A percentile compares a stretch with the other conserved stretches of the same genome.
phyloP scores from a whole-genome alignment of 2,888 invertebrate species.

The Acronicta alni region DNA sequence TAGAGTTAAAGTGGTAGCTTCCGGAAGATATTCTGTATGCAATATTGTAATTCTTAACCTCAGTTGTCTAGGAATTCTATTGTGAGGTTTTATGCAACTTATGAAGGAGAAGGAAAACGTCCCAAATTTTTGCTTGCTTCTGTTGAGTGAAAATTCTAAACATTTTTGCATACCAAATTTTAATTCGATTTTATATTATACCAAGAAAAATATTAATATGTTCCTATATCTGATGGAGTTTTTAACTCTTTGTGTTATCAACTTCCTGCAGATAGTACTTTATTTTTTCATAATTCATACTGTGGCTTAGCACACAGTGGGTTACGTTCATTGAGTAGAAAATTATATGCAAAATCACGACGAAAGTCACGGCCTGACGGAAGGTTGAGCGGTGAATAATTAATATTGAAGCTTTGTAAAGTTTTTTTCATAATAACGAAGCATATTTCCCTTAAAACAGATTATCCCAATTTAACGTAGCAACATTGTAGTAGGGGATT shows the following conservation, averaged over 20 bases:
- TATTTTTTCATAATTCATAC: constrained; percentile 46
- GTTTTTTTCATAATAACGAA: constrained; percentile 70
- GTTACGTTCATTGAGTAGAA: constrained; percentile 81
- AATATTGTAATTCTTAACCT: neutral
- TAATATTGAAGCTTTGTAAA: constrained; percentile 76
- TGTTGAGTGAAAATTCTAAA: neutral
- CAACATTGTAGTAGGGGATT: constrained; percentile 81
- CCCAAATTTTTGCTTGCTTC: neutral
- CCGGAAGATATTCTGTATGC: neutral
- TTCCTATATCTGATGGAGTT: neutral
- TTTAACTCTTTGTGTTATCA: constrained; percentile 17
- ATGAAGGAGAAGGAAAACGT: constrained; percentile 2
- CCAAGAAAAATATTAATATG: no score
- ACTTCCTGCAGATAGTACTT: constrained; percentile 25
- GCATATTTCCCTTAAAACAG: constrained; percentile 69
- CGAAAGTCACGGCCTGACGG: constrained; percentile 74
- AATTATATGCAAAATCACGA: constrained; percentile 88
- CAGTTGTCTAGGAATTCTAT: neutral
- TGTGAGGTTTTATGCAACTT: neutral
- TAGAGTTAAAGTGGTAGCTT: neutral
- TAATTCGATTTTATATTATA: no score
- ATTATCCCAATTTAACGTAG: constrained; percentile 77
- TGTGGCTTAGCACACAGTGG: constrained; percentile 53
- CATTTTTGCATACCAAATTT: no score
- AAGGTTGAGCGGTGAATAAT: constrained; percentile 77